phyloP scores from a whole-genome alignment of 2,113 vertebrate species.

The Gopherus flavomarginatus region DNA sequence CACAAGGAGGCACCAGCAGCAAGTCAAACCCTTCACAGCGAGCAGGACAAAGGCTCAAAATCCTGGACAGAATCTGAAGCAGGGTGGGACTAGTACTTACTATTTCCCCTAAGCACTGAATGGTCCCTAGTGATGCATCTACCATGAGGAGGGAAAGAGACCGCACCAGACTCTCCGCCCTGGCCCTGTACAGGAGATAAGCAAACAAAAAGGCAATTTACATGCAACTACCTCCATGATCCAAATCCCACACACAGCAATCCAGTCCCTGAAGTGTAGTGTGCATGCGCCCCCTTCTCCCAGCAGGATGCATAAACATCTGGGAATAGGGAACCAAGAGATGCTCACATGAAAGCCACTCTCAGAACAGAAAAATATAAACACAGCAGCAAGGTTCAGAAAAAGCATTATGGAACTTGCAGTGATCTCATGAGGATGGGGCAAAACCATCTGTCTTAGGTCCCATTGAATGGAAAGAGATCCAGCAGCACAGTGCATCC shows the following conservation, averaged over 20 bases:
- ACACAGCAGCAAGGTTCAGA: not conserved
- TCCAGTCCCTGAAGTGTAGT: not conserved
- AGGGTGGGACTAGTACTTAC: slow-evolving; percentile 80
- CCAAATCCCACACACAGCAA: not conserved
- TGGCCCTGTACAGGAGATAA: slow-evolving; percentile 76
- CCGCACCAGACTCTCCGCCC: slow-evolving; percentile 87
- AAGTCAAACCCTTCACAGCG: not conserved
- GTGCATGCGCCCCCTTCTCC: not conserved
- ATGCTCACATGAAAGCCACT: not conserved
- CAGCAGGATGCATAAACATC: not conserved
- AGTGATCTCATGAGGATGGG: not conserved
- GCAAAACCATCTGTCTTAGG: not conserved
- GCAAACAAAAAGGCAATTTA: not conserved
- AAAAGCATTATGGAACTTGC: not conserved
- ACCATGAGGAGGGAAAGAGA: slow-evolving; percentile 90
- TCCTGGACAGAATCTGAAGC: not conserved
- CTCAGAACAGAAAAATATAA: not conserved
- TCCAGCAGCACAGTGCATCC: not conserved
- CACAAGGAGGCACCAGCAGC: not conserved
- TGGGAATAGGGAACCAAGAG: not conserved
- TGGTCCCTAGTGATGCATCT: slow-evolving; percentile 87
- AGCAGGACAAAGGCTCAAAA: not conserved
- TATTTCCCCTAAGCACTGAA: slow-evolving; percentile 96
- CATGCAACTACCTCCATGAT: too few species aligned
- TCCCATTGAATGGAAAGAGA: not conserved